A percentile compares a stretch with the other conserved stretches of the same genome.
These are phyloP conservation scores for Scyliorhinus canicula DNA, from an alignment of 2,797 vertebrate species.

Conservation along the genomic window DNA sequence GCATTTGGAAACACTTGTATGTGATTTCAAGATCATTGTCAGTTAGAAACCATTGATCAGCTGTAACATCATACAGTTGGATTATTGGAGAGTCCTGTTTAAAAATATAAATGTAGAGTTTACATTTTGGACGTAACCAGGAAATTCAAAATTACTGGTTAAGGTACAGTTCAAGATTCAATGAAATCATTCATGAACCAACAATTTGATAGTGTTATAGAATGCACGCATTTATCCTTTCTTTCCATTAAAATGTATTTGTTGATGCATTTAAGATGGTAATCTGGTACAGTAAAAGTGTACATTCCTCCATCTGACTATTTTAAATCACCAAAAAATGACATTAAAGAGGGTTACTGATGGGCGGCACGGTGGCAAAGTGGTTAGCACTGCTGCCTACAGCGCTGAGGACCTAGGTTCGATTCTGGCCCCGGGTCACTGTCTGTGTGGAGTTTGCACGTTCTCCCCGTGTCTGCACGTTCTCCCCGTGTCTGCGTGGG, in stretches of 20 bases:
- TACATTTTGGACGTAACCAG: neutral
- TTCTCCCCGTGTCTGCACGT: no score
- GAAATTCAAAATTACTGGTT: neutral
- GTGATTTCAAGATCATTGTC: neutral
- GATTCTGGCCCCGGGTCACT: no score
- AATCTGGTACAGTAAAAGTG: neutral
- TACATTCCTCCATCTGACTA: neutral
- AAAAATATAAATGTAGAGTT: neutral
- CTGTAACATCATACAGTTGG: no score
- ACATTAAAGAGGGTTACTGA: neutral
- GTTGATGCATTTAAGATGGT: neutral
- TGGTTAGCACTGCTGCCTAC: no score
- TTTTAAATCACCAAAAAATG: neutral
- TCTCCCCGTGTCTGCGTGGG: no score
- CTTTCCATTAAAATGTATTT: neutral
- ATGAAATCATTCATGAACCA: neutral
- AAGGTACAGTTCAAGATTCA: neutral
- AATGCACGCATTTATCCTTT: neutral
- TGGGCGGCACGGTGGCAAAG: no score
- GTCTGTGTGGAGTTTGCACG: no score
- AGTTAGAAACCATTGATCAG: neutral
- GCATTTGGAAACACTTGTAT: neutral
- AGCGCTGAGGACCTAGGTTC: no score
- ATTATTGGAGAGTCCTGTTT: neutral
- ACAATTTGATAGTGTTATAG: neutral